phyloP scores from a whole-genome alignment of 2,888 invertebrate genomes.

The Agelastica alni region DNA sequence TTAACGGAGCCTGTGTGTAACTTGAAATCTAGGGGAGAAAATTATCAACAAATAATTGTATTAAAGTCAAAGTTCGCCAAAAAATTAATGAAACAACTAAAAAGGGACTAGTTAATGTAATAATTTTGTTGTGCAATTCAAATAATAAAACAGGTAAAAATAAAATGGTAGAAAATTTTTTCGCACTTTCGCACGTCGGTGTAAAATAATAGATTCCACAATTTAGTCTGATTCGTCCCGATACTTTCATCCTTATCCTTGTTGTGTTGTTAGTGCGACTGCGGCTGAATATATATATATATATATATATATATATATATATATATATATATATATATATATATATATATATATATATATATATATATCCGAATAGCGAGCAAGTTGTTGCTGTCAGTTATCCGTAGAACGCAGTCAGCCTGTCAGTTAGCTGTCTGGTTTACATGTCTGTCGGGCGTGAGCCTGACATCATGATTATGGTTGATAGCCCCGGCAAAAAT shows the following conservation, averaged over 20 bases:
- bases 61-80: no score
- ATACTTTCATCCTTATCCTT: constrained; percentile 56
- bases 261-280: constrained; percentile 39
- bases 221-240: constrained; percentile 43
- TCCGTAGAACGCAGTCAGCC: constrained; percentile 58
- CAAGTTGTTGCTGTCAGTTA: constrained; percentile 59
- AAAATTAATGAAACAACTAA: no score
- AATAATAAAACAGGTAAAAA: no score
- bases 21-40: no score
- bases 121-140: no score
- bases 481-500: constrained; percentile 53
- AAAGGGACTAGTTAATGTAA: no score
- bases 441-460: constrained; percentile 54
- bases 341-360: no score
- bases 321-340: no score
- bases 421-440: constrained; percentile 63
- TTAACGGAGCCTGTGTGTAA: no score
- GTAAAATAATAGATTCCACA: constrained; percentile 24
- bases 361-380: constrained; percentile 31
- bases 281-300: constrained; percentile 46
- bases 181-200: no score
- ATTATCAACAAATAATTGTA: no score
- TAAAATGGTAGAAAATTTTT: no score
- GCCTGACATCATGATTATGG: constrained; percentile 50
- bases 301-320: constrained; percentile 1